A percentile compares a stretch with the other conserved stretches of the same genome.
Conservation (phyloP, 2,888 invertebrate species). For the Diaprepes abbreviatus region DNA sequence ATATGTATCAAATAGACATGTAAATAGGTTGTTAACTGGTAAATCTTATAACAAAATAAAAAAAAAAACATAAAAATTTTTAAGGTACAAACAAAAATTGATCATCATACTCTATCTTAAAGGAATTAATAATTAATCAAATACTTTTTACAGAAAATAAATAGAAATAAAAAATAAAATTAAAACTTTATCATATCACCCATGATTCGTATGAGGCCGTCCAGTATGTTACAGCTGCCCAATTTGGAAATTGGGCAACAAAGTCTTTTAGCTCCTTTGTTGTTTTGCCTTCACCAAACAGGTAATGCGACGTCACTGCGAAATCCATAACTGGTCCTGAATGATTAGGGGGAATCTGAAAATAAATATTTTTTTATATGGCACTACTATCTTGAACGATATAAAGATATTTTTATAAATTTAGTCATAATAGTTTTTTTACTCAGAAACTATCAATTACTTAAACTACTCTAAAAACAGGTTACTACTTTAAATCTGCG, state of each 20-base stretch:
- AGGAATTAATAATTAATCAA: neutral
- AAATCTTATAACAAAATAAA: neutral
- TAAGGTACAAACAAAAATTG: neutral
- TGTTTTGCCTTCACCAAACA: conserved; percentile 71
- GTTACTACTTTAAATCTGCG: too few species aligned
- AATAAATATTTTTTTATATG: too few species aligned
- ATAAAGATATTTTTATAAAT: too few species aligned
- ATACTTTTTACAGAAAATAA: conserved; percentile 14
- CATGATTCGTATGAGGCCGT: conserved; percentile 78
- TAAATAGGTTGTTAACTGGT: neutral
- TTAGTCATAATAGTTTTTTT: too few species aligned
- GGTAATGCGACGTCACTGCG: conserved; percentile 74
- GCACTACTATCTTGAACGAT: too few species aligned
- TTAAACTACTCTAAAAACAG: too few species aligned
- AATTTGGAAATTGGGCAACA: conserved; percentile 73
- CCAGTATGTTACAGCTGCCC: conserved; percentile 79
- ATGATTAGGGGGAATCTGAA: conserved; percentile 65
- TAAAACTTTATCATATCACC: conserved; percentile 57
- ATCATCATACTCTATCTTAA: neutral
- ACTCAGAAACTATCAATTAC: too few species aligned
- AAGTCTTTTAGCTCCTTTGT: conserved; percentile 71
- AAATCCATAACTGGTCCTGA: conserved; percentile 70
- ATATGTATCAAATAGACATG: conserved; percentile 3
- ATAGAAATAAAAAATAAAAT: neutral
- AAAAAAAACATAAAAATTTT: neutral